Conservation (phyloP, 2,888 invertebrate species). For the Nesidiocoris tenuis region DNA sequence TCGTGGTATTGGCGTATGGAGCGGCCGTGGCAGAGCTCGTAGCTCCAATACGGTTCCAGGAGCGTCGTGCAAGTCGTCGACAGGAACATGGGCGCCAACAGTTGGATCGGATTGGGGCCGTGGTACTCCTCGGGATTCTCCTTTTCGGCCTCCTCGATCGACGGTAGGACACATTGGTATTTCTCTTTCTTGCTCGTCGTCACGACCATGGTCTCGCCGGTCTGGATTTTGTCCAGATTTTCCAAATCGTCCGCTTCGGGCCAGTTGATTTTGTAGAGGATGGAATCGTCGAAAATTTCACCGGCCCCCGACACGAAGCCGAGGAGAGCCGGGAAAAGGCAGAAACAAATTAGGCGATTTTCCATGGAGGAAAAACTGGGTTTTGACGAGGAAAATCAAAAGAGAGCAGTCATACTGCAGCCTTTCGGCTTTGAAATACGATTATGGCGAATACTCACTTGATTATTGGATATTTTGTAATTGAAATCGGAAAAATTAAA, state of each 20-base stretch:
- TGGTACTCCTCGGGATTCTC: conserved; percentile 62
- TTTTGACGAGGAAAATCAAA: no score
- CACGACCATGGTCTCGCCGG: conserved; percentile 64
- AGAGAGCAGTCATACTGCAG: no score
- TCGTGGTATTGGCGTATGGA: conserved; percentile 94
- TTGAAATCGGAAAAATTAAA: no score
- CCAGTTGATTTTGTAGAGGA: conserved; percentile 79
- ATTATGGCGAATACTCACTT: no score
- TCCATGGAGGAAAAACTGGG: no score
- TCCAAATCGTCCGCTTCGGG: conserved; percentile 60
- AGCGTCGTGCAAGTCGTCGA: conserved; percentile 81
- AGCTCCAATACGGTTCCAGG: conserved; percentile 91
- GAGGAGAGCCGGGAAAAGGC: neutral
- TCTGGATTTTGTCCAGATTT: conserved; percentile 48
- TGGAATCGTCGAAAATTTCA: conserved; percentile 78
- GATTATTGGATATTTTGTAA: no score
- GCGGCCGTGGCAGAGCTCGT: conserved; percentile 91
- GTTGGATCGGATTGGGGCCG: conserved; percentile 74
- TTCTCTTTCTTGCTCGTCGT: conserved; percentile 76
- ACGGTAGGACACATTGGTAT: conserved; percentile 80
- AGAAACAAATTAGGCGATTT: neutral
- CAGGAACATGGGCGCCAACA: conserved; percentile 73
- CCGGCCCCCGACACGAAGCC: neutral
- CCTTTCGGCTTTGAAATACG: no score
- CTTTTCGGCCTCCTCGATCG: conserved; percentile 56